Conservation (phyloP, 2,113 vertebrate species). For the Cynopterus brachyotis region DNA sequence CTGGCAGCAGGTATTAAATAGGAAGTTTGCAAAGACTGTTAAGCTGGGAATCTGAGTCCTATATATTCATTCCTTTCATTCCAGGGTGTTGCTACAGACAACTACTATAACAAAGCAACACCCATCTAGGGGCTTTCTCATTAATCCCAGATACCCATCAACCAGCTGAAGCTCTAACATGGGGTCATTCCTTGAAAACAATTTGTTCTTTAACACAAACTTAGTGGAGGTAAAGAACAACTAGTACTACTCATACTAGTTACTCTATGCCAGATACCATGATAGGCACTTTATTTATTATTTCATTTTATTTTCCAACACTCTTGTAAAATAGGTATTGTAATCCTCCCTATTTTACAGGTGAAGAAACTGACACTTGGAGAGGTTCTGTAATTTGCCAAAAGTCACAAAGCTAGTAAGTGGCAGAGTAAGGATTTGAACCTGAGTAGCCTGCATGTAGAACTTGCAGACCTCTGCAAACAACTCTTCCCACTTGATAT, state of each 20-base stretch:
- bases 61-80: not conserved
- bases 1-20: not conserved
- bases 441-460: not conserved
- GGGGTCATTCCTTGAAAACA: conserved; percentile 20
- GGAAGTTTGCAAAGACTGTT: not conserved
- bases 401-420: not conserved
- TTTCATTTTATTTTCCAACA: conserved; percentile 22
- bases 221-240: conserved; percentile 22
- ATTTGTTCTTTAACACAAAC: conserved; percentile 45
- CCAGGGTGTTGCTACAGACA: not conserved
- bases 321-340: not conserved
- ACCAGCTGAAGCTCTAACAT: not conserved
- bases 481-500: conserved; percentile 4
- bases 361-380: conserved; percentile 11
- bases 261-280: not conserved
- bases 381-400: not conserved
- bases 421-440: not conserved
- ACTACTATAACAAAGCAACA: conserved; percentile 11
- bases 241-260: not conserved
- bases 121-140: not conserved
- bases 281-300: conserved; percentile 9
- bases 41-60: conserved; percentile 19
- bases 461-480: not conserved
- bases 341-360: not conserved
- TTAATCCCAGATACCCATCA: not conserved